Percentiles rank a stretch among this genome's conserved stretches.
phyloP scores from a whole-genome alignment of 2,888 invertebrate genomes.

The Pristionchus maxplancki region DNA sequence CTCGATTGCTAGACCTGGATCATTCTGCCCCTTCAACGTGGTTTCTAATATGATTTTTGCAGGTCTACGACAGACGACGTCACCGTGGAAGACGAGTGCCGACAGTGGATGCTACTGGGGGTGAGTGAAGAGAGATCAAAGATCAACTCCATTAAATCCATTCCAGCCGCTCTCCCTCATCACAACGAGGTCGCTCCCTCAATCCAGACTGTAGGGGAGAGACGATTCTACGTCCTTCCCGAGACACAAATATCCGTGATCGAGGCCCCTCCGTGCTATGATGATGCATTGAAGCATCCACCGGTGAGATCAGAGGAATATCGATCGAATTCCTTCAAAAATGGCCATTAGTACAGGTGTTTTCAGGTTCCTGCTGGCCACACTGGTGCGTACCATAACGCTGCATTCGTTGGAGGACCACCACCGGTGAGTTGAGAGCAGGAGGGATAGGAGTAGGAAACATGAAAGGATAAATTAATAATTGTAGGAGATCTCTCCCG shows the following conservation, averaged over 20 bases:
- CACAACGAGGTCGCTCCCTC: constrained; percentile 57
- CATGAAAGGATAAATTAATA: background rate
- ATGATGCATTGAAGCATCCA: constrained; percentile 74
- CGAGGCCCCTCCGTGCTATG: constrained; percentile 75
- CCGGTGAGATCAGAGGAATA: constrained; percentile 52
- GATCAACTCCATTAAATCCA: background rate
- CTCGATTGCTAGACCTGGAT: too few relatives aligned
- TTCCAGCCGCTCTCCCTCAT: constrained; percentile 46
- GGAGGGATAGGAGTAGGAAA: background rate
- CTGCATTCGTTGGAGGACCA: constrained; percentile 38
- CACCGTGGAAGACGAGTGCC: background rate
- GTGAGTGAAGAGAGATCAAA: constrained; percentile 9
- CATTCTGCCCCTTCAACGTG: background rate
- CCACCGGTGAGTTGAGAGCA: constrained; percentile 12
- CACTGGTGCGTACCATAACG: background rate
- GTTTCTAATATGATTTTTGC: background rate
- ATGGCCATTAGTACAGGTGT: background rate
- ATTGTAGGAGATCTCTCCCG: background rate
- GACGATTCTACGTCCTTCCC: constrained; percentile 74
- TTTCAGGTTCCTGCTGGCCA: constrained; percentile 27
- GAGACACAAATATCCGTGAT: constrained; percentile 68
- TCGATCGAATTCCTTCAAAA: too few relatives aligned
- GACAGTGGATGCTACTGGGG: constrained; percentile 37
- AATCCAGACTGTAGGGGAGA: constrained; percentile 72
- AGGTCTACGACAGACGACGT: constrained; percentile 41